Conservation (phyloP, 2,113 vertebrate genomes). For the Stegostoma tigrinum region DNA sequence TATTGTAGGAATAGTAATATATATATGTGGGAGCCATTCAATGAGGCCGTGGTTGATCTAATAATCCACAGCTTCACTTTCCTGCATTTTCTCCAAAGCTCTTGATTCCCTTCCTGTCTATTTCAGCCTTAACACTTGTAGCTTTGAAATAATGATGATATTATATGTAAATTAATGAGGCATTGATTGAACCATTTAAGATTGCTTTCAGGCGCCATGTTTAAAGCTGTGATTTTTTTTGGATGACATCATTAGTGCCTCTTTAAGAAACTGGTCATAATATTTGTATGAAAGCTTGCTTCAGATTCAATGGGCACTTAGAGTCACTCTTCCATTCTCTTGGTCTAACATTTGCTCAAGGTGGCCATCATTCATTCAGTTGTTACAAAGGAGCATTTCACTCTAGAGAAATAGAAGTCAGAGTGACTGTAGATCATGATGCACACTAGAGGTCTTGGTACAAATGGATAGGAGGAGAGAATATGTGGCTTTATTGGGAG, state of each 20-base stretch:
- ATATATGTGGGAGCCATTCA: no score
- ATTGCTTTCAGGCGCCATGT: neutral
- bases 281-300: neutral
- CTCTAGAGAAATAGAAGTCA: neutral
- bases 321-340: neutral
- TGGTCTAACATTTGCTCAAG: neutral
- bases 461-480: no score
- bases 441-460: no score
- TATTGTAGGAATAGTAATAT: no score
- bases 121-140: no score
- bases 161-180: neutral
- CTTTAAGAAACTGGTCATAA: neutral
- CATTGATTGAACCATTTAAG: neutral
- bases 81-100: no score
- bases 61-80: no score
- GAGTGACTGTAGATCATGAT: no score
- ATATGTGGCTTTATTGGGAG: no score
- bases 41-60: no score
- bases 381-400: neutral
- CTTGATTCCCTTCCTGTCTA: no score
- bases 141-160: neutral
- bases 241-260: neutral
- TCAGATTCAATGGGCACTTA: neutral
- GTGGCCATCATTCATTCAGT: neutral
- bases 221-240: neutral